phyloP scores from a whole-genome alignment of 1,140 invertebrate species.

The Diabrotica virgifera region DNA sequence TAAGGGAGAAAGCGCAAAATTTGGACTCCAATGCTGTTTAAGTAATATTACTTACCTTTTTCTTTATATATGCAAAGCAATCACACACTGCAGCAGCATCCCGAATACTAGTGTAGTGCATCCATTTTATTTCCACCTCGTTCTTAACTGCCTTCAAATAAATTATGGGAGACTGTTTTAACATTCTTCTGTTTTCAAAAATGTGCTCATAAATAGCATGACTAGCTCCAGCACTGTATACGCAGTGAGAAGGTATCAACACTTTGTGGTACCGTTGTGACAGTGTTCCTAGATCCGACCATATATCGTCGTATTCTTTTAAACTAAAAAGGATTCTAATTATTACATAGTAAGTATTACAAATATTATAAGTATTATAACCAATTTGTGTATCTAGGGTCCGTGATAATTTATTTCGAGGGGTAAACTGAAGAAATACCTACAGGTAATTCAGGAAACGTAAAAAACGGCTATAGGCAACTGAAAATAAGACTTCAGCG shows the following conservation, averaged over 20 bases:
- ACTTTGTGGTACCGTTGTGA: conserved; percentile 65
- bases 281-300: conserved; percentile 65
- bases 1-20: too few relatives aligned
- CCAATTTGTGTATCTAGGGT: too few relatives aligned
- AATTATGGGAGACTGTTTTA: conserved; percentile 71
- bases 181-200: conserved; percentile 55
- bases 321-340: conserved; percentile 52
- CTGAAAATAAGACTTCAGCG: too few relatives aligned
- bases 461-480: too few relatives aligned
- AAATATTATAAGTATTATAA: too few relatives aligned
- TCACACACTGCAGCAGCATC: conserved; percentile 91
- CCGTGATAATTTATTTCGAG: too few relatives aligned
- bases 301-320: conserved; percentile 66
- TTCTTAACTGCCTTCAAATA: conserved; percentile 85
- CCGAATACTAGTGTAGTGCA: conserved; percentile 79
- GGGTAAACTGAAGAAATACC: too few relatives aligned
- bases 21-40: too few relatives aligned
- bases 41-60: conserved; percentile 52
- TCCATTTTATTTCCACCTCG: conserved; percentile 77
- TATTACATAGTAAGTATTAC: too few relatives aligned
- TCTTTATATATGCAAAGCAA: conserved; percentile 83
- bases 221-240: conserved; percentile 70
- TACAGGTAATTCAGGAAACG: too few relatives aligned
- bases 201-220: conserved; percentile 71
- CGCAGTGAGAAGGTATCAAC: conserved; percentile 68